phyloP scores from a whole-genome alignment of 2,113 vertebrate species.

The Dunckerocampus dactyliophorus region DNA sequence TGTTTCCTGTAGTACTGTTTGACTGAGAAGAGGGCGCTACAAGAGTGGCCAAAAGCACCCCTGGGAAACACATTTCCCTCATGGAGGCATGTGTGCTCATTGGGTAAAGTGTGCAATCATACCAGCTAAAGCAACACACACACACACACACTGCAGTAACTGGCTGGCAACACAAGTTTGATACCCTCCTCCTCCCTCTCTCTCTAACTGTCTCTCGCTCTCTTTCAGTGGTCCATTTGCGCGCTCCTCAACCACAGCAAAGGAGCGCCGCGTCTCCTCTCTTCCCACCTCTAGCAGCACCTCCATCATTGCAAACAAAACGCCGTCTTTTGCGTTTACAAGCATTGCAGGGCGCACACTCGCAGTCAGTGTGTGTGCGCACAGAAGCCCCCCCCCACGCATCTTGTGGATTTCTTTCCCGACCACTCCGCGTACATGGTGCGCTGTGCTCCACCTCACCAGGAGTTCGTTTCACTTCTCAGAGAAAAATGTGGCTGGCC shows the following conservation, averaged over 20 bases:
- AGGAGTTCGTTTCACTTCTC: conserved; percentile 78
- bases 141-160: conserved; percentile 69
- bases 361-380: conserved; percentile 52
- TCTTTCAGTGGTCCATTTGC: conserved; percentile 73
- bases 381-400: conserved; percentile 47
- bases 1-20: no score
- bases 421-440: conserved; percentile 68
- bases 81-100: no score
- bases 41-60: no score
- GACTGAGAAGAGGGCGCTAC: no score
- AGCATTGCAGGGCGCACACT: conserved; percentile 63
- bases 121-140: conserved; percentile 22
- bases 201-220: not conserved
- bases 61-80: no score
- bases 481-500: conserved; percentile 85
- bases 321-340: conserved; percentile 47
- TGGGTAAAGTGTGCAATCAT: no score
- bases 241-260: conserved; percentile 68
- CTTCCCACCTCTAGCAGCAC: conserved; percentile 60
- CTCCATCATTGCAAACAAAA: conserved; percentile 79
- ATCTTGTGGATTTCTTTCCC: conserved; percentile 71
- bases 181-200: conserved; percentile 66
- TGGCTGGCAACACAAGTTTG: conserved; percentile 83
- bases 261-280: conserved; percentile 39
- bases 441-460: conserved; percentile 72